Base-by-base conservation (phyloP, 2,797 vertebrate genomes). In the Huso huso region DNA sequence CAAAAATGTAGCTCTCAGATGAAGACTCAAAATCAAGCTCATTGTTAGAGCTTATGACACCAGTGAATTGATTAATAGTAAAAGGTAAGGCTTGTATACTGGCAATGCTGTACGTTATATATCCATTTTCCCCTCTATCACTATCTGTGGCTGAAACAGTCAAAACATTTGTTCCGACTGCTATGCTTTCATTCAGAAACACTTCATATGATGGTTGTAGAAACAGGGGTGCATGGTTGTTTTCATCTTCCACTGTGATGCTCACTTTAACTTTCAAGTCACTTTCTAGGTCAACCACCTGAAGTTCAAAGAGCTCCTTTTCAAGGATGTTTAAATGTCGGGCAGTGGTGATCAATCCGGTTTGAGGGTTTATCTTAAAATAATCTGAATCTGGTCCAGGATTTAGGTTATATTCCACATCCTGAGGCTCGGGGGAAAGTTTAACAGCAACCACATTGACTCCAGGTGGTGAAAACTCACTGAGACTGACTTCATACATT, bases 71-170 rank as follows among this genome's bases (percentile, higher is more conserved):
- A 75, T 98, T 97, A 75, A 99, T 93, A 71, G 84, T 82, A 77
- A 99, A 99, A 0, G 96, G 96, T 8, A 98, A 73, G 0, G 89
- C 74, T 74, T 89, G 90, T 65, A 96, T 78, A 73, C 91, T 95
- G 64, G 93, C 93, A 69, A 99, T 92, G 75, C 93, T 99, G 49
- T 97, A 99, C 0, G 97, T 99, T 68, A 99, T 97, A 64, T 99
- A 99, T 49, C 97, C 94, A 7, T 99, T 99, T 82, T 99, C 97
- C 51, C 96, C 96, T 71, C 82, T 86, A 70, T 99, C 97, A 57
- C 85, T 85, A 75, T 99, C 97, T 10, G 79, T 85, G 37, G 97
- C 97, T 1, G 89, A 93, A 65, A 99, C 87, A 0, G 83, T 75
- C 70, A 98, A 74, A 58, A 99, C 69, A 0, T 71, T 92, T 0